Evolutionary conservation across 37 sponge, comb jelly and placozoan species (phyloP), one percentile per base, ranked within the genome.

Genomic region (Eunapius fragilis): DNA sequence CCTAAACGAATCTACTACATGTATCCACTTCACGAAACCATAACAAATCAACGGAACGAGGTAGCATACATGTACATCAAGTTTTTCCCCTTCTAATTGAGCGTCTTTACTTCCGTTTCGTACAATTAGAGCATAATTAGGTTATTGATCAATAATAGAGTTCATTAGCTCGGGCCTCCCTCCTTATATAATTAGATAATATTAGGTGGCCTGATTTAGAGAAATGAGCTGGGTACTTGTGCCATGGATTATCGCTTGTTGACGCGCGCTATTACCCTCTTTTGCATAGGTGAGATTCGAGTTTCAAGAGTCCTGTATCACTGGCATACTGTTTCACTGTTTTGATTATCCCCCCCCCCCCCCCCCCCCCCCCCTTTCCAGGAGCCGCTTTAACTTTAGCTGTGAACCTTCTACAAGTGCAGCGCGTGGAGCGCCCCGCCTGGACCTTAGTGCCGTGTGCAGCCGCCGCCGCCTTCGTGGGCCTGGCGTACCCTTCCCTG

Each of bases 341-440:
- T n/a, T n/a, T n/a, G n/a, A n/a, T n/a, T n/a, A n/a, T n/a, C n/a
- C n/a, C n/a, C n/a, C n/a, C n/a, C n/a, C n/a, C n/a, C n/a, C n/a
- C n/a, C n/a, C n/a, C n/a, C n/a, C n/a, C n/a, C n/a, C n/a, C n/a
- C n/a, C n/a, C n/a, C n/a, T n/a, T n/a, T n/a, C n/a, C 80, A 84
- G 96, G 96, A 17, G 31, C 80, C 33, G 81, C 92, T 32, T 47
- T 86, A 36, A 80, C 81, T 19, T 49, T 95, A 48, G 88, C 82
- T 12, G 85, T 95, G 67, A 90, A 93, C 49, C 82, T 92, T 26
- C 76, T 91, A 25, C 95, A 92, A 47, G 86, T 94, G 0, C 87
- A 91, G 74, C 68, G 83, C 2, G 32, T 71, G 6, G 88, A 86
- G 45, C 68, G 32, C 7, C 72, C 82, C 25, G 35, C 91, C 7